Percentiles rank a stretch among this genome's conserved stretches.
phyloP scores from a whole-genome alignment of 2,797 vertebrate genomes.

The Macrochelys suwanniensis region DNA sequence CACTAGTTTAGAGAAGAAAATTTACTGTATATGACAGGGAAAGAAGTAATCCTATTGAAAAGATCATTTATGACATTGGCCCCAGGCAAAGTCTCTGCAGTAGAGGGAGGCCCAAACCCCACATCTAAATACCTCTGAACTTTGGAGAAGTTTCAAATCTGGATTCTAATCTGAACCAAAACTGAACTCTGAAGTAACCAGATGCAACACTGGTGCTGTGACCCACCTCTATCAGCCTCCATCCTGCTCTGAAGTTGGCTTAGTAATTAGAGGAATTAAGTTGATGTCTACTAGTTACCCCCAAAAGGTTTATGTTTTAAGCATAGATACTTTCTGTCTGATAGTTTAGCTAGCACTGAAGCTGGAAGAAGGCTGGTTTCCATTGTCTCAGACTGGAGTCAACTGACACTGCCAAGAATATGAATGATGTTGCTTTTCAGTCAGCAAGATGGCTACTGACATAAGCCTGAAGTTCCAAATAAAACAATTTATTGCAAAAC shows the following conservation, averaged over 20 bases:
- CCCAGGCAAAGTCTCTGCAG: background rate
- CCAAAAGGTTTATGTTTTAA: background rate
- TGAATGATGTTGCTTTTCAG: fast-evolving
- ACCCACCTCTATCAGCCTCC: background rate
- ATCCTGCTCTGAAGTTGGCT: background rate
- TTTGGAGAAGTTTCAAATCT: background rate
- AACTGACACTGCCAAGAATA: background rate
- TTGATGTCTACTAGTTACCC: background rate
- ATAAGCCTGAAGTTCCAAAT: fast-evolving
- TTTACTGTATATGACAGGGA: too few species aligned
- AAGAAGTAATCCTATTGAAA: background rate
- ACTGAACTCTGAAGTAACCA: background rate
- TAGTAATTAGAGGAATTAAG: background rate
- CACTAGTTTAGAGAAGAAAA: background rate
- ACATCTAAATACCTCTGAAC: background rate
- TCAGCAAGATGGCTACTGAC: background rate
- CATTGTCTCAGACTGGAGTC: background rate
- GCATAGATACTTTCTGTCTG: background rate
- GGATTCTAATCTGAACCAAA: fast-evolving
- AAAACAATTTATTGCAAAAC: background rate
- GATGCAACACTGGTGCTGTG: background rate
- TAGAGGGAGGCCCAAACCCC: background rate
- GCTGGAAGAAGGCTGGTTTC: background rate
- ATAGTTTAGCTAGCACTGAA: background rate
- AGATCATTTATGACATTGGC: fast-evolving